A percentile compares a stretch with the other conserved stretches of the same genome.
Conservation (phyloP, 1,140 invertebrate species). For the Solen grandis region DNA sequence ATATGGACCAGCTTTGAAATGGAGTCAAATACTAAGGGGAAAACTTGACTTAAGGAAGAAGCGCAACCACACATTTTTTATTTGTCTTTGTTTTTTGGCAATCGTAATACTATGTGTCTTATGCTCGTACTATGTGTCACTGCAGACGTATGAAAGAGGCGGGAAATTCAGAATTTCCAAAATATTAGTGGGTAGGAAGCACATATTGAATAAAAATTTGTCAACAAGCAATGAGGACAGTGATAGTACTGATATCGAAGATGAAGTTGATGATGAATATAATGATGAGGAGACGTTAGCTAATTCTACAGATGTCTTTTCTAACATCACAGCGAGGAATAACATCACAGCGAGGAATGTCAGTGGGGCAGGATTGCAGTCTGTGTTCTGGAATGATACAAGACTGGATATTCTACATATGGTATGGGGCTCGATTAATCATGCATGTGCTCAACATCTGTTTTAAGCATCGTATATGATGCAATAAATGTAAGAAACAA, state of each 20-base stretch:
- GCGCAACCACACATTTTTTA: neutral
- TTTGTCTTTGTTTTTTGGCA: neutral
- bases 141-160: neutral
- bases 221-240: neutral
- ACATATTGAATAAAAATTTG: neutral
- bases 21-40: slow-evolving; percentile 34
- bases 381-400: slow-evolving; percentile 55
- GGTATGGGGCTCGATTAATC: too few species aligned
- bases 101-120: slow-evolving; percentile 8
- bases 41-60: slow-evolving; percentile 12
- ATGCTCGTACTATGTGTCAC: slow-evolving; percentile 13
- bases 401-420: slow-evolving; percentile 58
- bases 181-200: neutral
- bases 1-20: slow-evolving; percentile 36
- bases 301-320: neutral
- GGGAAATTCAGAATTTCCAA: neutral
- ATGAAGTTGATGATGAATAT: neutral
- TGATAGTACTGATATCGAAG: neutral
- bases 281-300: neutral
- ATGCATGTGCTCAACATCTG: neutral
- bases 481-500: too few species aligned
- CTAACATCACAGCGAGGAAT: neutral
- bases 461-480: too few species aligned
- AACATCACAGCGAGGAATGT: neutral
- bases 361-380: neutral